Conservation (phyloP, 2,113 vertebrate species). For the Amblyornis subalaris region DNA sequence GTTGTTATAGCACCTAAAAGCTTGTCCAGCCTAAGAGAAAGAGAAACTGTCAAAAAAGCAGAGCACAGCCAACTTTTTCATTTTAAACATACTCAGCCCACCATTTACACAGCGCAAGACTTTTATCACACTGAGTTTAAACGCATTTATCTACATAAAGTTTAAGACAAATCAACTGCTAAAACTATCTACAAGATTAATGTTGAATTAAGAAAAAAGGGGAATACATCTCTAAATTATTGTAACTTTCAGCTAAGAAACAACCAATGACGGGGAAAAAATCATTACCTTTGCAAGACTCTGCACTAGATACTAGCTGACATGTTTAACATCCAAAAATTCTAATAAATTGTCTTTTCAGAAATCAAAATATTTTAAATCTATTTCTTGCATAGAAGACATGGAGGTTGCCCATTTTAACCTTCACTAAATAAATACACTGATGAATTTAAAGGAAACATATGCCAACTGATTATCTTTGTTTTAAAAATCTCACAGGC, state of each 20-base stretch:
- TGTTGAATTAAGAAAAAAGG: not conserved
- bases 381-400: not conserved
- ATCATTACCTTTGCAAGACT: not conserved
- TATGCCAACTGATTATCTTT: not conserved
- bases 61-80: not conserved
- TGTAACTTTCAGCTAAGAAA: not conserved
- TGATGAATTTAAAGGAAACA: not conserved
- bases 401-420: not conserved
- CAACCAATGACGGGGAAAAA: rapidly evolving
- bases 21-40: conserved; percentile 86
- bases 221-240: not conserved
- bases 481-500: not conserved
- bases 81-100: not conserved
- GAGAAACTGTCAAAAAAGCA: not conserved
- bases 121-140: not conserved
- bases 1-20: conserved; percentile 93
- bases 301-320: not conserved
- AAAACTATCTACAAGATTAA: not conserved
- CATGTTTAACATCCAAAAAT: not conserved
- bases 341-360: not conserved
- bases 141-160: not conserved
- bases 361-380: not conserved
- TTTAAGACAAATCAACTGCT: not conserved
- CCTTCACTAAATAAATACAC: not conserved
- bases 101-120: not conserved